A percentile compares a stretch with the other conserved stretches of the same genome.
phyloP scores from a whole-genome alignment of 1,140 invertebrate species.

The Liolophura sinensis region DNA sequence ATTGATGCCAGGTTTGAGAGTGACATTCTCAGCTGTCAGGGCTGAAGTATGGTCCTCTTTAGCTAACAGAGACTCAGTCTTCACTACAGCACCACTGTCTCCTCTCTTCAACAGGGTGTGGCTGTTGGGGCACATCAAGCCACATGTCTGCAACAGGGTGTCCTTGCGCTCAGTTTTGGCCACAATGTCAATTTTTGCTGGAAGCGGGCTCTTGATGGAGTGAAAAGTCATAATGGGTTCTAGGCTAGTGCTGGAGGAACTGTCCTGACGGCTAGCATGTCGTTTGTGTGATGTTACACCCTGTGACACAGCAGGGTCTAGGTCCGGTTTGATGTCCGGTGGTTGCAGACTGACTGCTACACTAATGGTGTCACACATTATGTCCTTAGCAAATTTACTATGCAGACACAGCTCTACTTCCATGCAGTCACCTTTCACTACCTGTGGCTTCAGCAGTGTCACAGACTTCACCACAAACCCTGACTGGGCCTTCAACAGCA shows the following conservation, averaged over 20 bases:
- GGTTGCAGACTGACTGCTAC: slow-evolving; percentile 12
- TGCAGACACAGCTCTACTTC: slow-evolving; percentile 64
- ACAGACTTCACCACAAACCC: slow-evolving; percentile 11
- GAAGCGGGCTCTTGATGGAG: slow-evolving; percentile 26
- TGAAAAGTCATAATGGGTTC: slow-evolving; percentile 32
- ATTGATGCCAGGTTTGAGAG: slow-evolving; percentile 74
- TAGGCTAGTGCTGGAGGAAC: slow-evolving; percentile 28
- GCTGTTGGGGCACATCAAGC: slow-evolving; percentile 54
- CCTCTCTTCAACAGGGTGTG: slow-evolving; percentile 42
- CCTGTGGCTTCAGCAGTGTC: slow-evolving; percentile 10
- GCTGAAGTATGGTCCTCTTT: slow-evolving; percentile 68
- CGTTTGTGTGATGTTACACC: neutral
- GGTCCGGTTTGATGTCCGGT: neutral
- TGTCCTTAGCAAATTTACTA: slow-evolving; percentile 62
- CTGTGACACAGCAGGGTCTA: neutral
- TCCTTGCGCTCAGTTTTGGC: slow-evolving; percentile 77
- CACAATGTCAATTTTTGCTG: slow-evolving; percentile 66
- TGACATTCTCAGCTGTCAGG: slow-evolving; percentile 64
- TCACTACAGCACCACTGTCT: slow-evolving; percentile 53
- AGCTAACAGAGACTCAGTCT: slow-evolving; percentile 44
- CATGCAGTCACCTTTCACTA: slow-evolving; percentile 66
- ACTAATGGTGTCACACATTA: slow-evolving; percentile 26
- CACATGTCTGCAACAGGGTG: slow-evolving; percentile 62
- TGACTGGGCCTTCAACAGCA: slow-evolving; percentile 7
- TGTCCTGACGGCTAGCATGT: slow-evolving; percentile 13